Base-by-base conservation (phyloP, 2,888 invertebrate genomes). In the Ashinkailepas kermadecensis region DNA sequence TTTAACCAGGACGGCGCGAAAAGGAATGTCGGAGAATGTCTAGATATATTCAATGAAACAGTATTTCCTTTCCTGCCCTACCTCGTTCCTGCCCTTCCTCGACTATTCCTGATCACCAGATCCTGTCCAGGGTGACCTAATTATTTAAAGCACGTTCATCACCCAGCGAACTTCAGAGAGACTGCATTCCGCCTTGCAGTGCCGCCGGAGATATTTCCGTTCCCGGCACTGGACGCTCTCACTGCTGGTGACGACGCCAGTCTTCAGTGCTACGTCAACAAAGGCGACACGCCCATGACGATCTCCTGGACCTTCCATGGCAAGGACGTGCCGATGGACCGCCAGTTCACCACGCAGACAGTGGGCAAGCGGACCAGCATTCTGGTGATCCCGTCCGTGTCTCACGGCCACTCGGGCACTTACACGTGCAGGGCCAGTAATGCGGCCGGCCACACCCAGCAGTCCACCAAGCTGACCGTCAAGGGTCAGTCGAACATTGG, bases 261-360 rank as follows among this genome's bases (percentile, higher is more conserved):
- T 67, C 90, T 92, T 82, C 90, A 91, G 83, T 93, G 93, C 87
- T 91, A 92, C 81, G 90, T 93, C 80, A 91, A 90, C 85, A 93
- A 93, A 87, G 94, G 95, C 83, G 95, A 95, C 88, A 90, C 92
- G 85, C 95, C 95, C 2, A 89, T 95, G 83, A 90, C 90, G 84
- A 92, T 95, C 83, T 89, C 90, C 81, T 95, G 95, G 95, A 90
- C 90, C 86, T 92, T 93, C 87, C 92, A 94, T 86, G 91, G 91
- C 82, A 88, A 87, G 89, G 91, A 90, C 89, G 87, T 89, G 80
- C 86, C 87, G 18, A 86, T 86, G 65, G 84, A 85, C 64, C 84
- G 84, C 79, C 85, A 85, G 80, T 84, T 86, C 81, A 84, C 84
- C 78, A 85, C 86, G 62, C 85, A 84, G 81, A 85, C 86, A 82